Base-by-base conservation (phyloP, 2,888 invertebrate genomes). In the Helicoverpa assulta region DNA sequence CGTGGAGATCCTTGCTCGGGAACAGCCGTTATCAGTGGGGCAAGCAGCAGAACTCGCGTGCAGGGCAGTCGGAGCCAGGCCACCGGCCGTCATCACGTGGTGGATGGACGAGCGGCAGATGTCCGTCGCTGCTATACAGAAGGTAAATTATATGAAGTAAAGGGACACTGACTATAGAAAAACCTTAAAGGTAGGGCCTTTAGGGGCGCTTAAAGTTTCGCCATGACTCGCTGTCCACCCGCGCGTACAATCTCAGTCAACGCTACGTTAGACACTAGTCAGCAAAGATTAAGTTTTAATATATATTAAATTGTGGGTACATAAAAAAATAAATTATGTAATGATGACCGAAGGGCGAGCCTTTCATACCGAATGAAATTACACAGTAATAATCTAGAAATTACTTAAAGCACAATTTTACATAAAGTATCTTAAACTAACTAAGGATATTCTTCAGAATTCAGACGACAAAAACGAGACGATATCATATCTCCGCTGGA, bases 51-150 rank as follows among this genome's bases (percentile, higher is more conserved):
- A 98, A 87, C 96, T 99, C 80, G 97, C 97, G 50, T 99, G 99
- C 90, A 97, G 97, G 89, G 97, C 98, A 0, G 96, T 97, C 58
- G 99, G 99, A 0, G 98, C 99, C 5, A 95, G 98, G 75, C 98
- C 99, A 0, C 97, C 98, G 0, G 98, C 98, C 0, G 96, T 97
- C 86, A 97, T 99, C 75, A 97, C 97, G 0, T 99, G 99, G 99
- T 98, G 97, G 97, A 96, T 98, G 94, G 98, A 98, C 85, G 97
- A 97, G 57, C 96, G 96, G 74, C 97, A 97, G 80, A 92, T 98
- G 79, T 95, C 95, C 54, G 87, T 90, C 1, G 78, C 78, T 16
- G 88, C 88, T 2, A 81, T 88, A 19, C 94, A 95, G 72, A 92
- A 93, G 89, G 95, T 95, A 87, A 69, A 29, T 7, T 12, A 12